Base-by-base conservation (phyloP, 2,113 vertebrate species). In the Microcebus murinus region DNA sequence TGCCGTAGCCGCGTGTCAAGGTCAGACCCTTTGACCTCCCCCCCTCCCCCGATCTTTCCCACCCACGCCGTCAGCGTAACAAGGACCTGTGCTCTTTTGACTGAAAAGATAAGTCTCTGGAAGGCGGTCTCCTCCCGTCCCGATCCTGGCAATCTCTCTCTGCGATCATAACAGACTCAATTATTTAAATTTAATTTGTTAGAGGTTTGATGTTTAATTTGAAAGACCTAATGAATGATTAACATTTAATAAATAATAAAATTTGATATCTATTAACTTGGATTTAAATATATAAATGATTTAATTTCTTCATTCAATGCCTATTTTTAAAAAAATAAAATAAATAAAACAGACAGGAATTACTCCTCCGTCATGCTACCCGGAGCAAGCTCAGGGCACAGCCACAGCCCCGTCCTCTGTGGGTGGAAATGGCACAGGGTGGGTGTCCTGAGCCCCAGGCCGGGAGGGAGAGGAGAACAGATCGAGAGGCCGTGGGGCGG, bases 111-210 rank as follows among this genome's bases (percentile, higher is more conserved):
- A 29, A 25, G 27, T 85, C 80, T 88, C 95, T 77, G 67, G 68
- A 59, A 74, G 0, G 2, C 39, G 3, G 88, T 71, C 20, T n/a
- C 39, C 29, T 31, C 18, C 45, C 6, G 8, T 15, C 48, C 39
- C 27, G 11, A 6, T 42, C 68, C 80, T 42, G 55, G 50, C 70
- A 73, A 31, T 67, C 88, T 90, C 95, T 36, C 84, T 87, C 87
- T 45, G 7, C n/a, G 15, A 59, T 89, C 90, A 96, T 92, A 92
- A 95, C 85, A 96, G 88, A 63, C 94, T 92, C 93, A 96, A 97
- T 97, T 96, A 96, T 94, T 96, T 97, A 90, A 94, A 97, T 96
- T 96, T 94, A 92, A 96, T 97, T 96, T 92, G 94, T 90, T 94
- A 95, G 95, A 85, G 20, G 73, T 27, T 87, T 88, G 92, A 82